Evolutionary conservation across 1,140 invertebrate species (phyloP), one percentile per base, ranked within the genome.

Genomic region (Anthonomus grandis): DNA sequence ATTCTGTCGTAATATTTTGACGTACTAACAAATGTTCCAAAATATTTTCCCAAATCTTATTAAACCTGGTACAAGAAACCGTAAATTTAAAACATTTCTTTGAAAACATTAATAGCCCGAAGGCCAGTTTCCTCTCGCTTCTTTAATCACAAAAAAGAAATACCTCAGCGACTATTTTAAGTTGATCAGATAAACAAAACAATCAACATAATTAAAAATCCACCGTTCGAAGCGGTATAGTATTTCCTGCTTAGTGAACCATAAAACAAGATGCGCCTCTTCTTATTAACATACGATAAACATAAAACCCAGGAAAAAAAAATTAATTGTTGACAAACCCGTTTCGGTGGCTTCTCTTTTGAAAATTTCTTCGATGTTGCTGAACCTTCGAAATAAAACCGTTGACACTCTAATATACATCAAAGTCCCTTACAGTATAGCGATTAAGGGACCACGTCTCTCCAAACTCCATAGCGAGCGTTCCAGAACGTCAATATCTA

Each of bases 171-270:
- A 51, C 41, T 51, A 37, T n/a, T 51, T 39, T 23, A 41, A 10
- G 17, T 51, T 18, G 38, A 51, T 51, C 49, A 51, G 49, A 51
- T 51, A 51, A 51, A 18, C 8, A 18, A 22, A 51, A 51, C 49
- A 51, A 51, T 51, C 37, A 31, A 51, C 49, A 51, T 51, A 51
- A 51, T 51, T 51, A 51, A 51, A 51, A 51, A 39, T 42, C 36
- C 38, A 24, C 34, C 41, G 49, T 25, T 39, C 49, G 49, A 38
- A 13, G 22, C 21, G 10, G 49, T 39, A 51, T 51, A 51, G 49
- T 39, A 25, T 51, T 51, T 51, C 49, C 49, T 51, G 49, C 38
- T 51, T 51, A 39, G 38, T n/a, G n/a, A n/a, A n/a, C 9, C 21
- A 36, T n/a, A n/a, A n/a, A n/a, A n/a, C n/a, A n/a, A n/a, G n/a